Percentiles rank a stretch among this genome's conserved stretches.
Conservation (phyloP, 2,113 vertebrate species). For the Cranoglanis bouderius region DNA sequence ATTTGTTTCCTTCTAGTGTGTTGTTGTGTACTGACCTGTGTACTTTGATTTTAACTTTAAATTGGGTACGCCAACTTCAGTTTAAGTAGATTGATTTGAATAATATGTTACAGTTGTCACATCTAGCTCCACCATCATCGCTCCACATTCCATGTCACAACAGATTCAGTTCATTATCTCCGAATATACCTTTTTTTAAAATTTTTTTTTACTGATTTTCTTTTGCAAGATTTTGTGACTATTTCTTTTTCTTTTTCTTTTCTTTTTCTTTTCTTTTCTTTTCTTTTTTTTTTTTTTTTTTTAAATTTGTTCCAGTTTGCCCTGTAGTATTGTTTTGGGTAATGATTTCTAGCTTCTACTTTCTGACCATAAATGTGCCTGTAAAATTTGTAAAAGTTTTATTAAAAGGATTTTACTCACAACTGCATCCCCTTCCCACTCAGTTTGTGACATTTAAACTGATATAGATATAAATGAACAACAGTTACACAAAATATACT, state of each 20-base stretch:
- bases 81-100: not conserved
- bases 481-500: not conserved
- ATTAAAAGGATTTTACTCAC: not conserved
- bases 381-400: not conserved
- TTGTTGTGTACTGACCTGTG: not conserved
- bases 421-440: not conserved
- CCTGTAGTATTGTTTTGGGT: not conserved
- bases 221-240: not conserved
- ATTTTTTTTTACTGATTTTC: not conserved
- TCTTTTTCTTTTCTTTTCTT: not conserved
- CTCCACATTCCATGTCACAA: not conserved
- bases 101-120: not conserved
- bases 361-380: not conserved
- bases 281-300: not conserved
- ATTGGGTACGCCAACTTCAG: not conserved
- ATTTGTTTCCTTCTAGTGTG: not conserved
- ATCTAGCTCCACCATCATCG: not conserved
- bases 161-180: not conserved
- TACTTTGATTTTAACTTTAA: not conserved
- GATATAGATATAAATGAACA: not conserved
- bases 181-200: not conserved
- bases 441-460: not conserved
- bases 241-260: not conserved
- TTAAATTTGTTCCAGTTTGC: not conserved
- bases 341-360: not conserved